Conservation (phyloP, 2,797 vertebrate genomes). For the Hemibagrus guttatus region DNA sequence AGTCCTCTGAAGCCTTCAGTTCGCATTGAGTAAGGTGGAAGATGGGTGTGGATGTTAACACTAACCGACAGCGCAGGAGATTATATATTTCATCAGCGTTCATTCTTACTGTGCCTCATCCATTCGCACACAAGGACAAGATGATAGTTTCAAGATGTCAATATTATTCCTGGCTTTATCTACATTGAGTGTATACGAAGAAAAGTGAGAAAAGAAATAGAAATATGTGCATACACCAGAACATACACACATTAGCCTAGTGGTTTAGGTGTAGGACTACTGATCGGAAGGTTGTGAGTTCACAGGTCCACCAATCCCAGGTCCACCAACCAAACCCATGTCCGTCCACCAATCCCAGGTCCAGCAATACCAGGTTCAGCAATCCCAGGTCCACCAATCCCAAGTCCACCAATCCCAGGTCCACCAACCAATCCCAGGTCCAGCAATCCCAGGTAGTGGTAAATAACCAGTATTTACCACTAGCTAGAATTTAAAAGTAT, state of each 20-base stretch:
- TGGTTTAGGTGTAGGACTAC: no score
- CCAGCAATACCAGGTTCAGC: no score
- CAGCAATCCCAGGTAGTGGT: background rate
- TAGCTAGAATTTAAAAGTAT: background rate
- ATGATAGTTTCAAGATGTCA: conserved; percentile 29
- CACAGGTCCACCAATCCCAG: no score
- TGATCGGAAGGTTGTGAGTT: no score
- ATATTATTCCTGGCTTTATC: conserved; percentile 30
- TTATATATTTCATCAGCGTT: conserved; percentile 27
- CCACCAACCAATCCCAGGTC: no score
- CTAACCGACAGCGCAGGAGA: conserved; percentile 32
- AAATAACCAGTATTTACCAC: background rate
- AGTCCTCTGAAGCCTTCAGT: conserved; percentile 43
- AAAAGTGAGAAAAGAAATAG: background rate
- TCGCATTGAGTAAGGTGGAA: conserved; percentile 27
- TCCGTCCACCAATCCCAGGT: no score
- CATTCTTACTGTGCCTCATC: conserved; percentile 2
- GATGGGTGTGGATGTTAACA: conserved; percentile 24
- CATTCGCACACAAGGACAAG: background rate
- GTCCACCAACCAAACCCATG: no score
- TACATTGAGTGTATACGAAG: background rate
- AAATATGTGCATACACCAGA: background rate
- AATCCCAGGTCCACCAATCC: no score
- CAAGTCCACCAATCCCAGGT: no score
- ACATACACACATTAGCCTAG: background rate